Evolutionary conservation across 2,113 vertebrate species (phyloP), one percentile per base, ranked within the genome.

Genomic region (Danionella cerebrum): DNA sequence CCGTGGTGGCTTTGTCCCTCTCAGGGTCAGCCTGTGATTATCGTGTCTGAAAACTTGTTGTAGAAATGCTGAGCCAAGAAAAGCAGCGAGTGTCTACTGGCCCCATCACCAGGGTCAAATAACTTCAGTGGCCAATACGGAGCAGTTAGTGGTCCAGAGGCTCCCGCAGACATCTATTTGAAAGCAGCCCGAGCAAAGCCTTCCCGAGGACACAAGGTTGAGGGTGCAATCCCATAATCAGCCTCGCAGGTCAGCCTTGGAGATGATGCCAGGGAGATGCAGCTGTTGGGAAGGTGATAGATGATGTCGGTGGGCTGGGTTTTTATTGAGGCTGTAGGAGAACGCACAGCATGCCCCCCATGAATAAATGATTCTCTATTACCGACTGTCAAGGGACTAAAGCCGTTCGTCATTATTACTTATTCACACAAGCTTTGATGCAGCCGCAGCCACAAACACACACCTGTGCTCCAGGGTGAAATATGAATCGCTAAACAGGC

Each of bases 331-430:
- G 70, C 70, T 76, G 71, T 70, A 73, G 66, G 62, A 70, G 66
- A 76, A 70, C 6, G 36, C 63, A 63, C 50, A 41, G 39, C 44
- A 45, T 48, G 68, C 41, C 60, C 22, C 33, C 45, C 55, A 73
- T 73, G 70, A 76, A 73, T 73, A 76, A 76, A 69, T 58, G 36
- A 67, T 76, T 76, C 55, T 67, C 71, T 63, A 73, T 73, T 77
- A 77, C 42, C 70, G 41, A 70, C 63, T 64, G 62, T 71, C 67
- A 73, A 27, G 12, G 54, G 11, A 50, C 57, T 58, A 21, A 73
- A 70, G 16, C 53, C 50, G 70, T 67, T 69, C 59, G 63, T 73
- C 63, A 70, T 73, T 70, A 73, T 70, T 77, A 70, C 67, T 70
- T 70, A 77, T 77, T 62, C 71, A 70, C 67, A 45, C 58, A 33